Evolutionary conservation across 2,113 vertebrate species (phyloP).

Genomic region (Addax nasomaculatus): DNA sequence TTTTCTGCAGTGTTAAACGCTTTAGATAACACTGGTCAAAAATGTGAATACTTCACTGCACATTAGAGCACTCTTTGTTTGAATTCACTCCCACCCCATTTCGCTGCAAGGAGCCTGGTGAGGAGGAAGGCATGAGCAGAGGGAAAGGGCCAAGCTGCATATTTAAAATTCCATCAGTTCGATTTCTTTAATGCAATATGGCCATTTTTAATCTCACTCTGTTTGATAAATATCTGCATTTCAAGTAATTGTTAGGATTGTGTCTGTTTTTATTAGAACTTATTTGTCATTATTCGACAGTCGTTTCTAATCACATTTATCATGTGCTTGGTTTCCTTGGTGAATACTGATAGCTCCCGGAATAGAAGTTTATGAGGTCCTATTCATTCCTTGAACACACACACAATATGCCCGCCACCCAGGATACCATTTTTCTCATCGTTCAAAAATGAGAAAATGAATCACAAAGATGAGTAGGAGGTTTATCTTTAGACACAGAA

Average conservation of each 20-base stretch:
- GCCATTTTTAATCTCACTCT: constrained; percentile 71
- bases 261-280: constrained; percentile 74
- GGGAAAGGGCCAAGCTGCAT: constrained; percentile 36
- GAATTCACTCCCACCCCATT: constrained; percentile 59
- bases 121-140: constrained; percentile 40
- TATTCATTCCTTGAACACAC: constrained; percentile 25
- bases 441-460: constrained; percentile 29
- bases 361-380: neutral
- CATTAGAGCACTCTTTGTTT: constrained; percentile 61
- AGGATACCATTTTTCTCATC: neutral
- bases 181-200: constrained; percentile 67
- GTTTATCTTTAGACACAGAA: constrained; percentile 16
- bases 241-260: constrained; percentile 71
- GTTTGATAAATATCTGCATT: constrained; percentile 72
- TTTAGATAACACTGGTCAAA: constrained; percentile 48
- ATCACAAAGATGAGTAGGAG: constrained; percentile 8
- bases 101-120: neutral
- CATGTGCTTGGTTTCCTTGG: constrained; percentile 39
- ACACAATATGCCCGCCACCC: constrained; percentile 35
- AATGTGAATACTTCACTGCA: constrained; percentile 47
- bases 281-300: constrained; percentile 72
- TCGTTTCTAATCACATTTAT: constrained; percentile 66
- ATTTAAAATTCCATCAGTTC: constrained; percentile 72
- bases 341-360: constrained; percentile 49
- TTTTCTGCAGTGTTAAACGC: constrained; percentile 45